phyloP scores from a whole-genome alignment of 2,797 vertebrate species.

The Crocidura indochinensis region DNA sequence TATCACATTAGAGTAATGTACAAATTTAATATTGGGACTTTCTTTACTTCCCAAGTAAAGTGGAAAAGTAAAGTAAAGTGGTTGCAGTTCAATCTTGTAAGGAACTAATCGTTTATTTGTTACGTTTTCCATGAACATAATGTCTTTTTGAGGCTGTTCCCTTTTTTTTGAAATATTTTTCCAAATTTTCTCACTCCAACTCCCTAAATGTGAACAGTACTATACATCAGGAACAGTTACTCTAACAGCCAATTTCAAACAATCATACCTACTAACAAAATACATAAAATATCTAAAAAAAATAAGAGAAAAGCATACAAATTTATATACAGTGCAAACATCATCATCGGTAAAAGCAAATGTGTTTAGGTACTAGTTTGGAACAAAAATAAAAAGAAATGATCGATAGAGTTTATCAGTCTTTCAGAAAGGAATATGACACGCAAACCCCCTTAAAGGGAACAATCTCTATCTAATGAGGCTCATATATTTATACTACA shows the following conservation, averaged over 20 bases:
- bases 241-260: conserved; percentile 1
- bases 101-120: not conserved
- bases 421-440: conserved; percentile 36
- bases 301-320: conserved; percentile 15
- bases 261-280: conserved; percentile 10
- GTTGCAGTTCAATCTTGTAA: conserved; percentile 45
- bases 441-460: not conserved
- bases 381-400: not conserved
- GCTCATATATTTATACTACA: not conserved
- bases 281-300: conserved; percentile 4
- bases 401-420: not conserved
- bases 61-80: not conserved
- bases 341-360: conserved; percentile 11
- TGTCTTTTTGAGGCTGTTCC: not conserved
- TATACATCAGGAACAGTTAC: conserved; percentile 3
- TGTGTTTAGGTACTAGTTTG: conserved; percentile 12
- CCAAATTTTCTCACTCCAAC: not conserved
- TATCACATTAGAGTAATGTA: not conserved
- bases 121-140: conserved; percentile 7
- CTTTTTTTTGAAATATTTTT: conserved; percentile 17
- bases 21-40: conserved; percentile 37
- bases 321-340: conserved; percentile 16
- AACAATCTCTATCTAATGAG: not conserved
- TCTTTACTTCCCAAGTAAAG: conserved; percentile 11
- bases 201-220: conserved; percentile 9